Evolutionary conservation across 2,888 invertebrate genomes (phyloP), one percentile per base, ranked within the genome.

Genomic region (Cylindroiulus punctatus): DNA sequence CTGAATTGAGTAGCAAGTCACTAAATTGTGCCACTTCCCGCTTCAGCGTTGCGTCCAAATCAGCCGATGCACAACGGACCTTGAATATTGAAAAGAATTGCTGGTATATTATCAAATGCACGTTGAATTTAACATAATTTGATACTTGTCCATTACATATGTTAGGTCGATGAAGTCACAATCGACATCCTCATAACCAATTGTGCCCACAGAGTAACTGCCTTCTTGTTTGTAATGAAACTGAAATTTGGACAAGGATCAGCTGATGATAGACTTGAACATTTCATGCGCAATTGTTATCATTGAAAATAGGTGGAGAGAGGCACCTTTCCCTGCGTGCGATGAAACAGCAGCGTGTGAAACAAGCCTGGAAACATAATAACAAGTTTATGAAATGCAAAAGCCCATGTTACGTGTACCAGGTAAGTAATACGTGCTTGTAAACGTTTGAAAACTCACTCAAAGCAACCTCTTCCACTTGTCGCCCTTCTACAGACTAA

Each of bases 121-220:
- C 19, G n/a, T 83, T 40, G 8, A n/a, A 85, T 7, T 36, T 2
- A 2, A 36, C 7, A 4, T 7, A 36, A 4, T 36, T 36, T 36
- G 36, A 36, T 36, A 36, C 2, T 52, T 42, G 22, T 8, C 57
- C 91, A 92, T 92, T 90, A 94, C 98, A 92, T 99, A 99, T 10
- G 98, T 98, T 91, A 98, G 95, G 92, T 99, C 98, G 89, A 99
- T 96, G 91, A 97, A 98, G 91, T 99, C 97, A 92, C 99, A 99
- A 91, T 98, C 97, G 57, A 98, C 96, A 91, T 99, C 99, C 89
- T 96, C 95, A 90, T 97, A 96, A 88, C 98, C 98, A 86, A 99
- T 94, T 0, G 98, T 97, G 85, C 98, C 98, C 89, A 99, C 96
- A 32, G 97, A 96, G 92, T 98, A 99, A 91, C 95, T 96, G 89